A percentile compares a stretch with the other conserved stretches of the same genome.
Evolutionary conservation across 1,140 invertebrate genomes (phyloP).

Genomic region (Drosophila hydei): DNA sequence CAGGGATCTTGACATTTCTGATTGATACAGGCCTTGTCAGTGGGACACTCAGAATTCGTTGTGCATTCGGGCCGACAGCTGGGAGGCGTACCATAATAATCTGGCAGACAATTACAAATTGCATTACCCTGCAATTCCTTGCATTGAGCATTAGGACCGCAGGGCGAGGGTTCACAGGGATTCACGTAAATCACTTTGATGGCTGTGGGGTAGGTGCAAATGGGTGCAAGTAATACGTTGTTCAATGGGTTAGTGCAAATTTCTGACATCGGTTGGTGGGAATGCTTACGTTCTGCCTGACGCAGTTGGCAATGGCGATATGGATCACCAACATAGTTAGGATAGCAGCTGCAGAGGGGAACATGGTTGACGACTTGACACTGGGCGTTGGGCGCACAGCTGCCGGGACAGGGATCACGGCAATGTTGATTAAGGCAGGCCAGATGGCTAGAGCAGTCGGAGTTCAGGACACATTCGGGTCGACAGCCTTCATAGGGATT

Average conservation of each 20-base stretch:
- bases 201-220: slow-evolving; percentile 52
- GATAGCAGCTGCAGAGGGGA: slow-evolving; percentile 90
- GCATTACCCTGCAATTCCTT: slow-evolving; percentile 86
- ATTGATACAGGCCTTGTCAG: slow-evolving; percentile 90
- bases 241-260: slow-evolving; percentile 80
- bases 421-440: slow-evolving; percentile 92
- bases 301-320: slow-evolving; percentile 84
- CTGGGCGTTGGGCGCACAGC: slow-evolving; percentile 91
- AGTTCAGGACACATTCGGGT: slow-evolving; percentile 91
- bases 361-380: slow-evolving; percentile 92
- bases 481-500: slow-evolving; percentile 89
- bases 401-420: slow-evolving; percentile 91
- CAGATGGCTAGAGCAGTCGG: slow-evolving; percentile 90
- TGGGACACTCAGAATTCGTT: slow-evolving; percentile 92
- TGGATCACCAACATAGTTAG: slow-evolving; percentile 90
- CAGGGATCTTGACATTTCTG: slow-evolving; percentile 93
- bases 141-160: slow-evolving; percentile 90
- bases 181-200: slow-evolving; percentile 81
- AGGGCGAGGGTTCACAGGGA: slow-evolving; percentile 88
- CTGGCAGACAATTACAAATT: slow-evolving; percentile 88
- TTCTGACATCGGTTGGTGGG: slow-evolving; percentile 2
- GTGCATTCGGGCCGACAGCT: slow-evolving; percentile 93
- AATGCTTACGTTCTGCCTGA: slow-evolving; percentile 84
- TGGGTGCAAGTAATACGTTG: slow-evolving; percentile 30
- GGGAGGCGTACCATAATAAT: slow-evolving; percentile 89